Conservation (phyloP, 2,113 vertebrate species). For the Orthochromis malagaraziensis region DNA sequence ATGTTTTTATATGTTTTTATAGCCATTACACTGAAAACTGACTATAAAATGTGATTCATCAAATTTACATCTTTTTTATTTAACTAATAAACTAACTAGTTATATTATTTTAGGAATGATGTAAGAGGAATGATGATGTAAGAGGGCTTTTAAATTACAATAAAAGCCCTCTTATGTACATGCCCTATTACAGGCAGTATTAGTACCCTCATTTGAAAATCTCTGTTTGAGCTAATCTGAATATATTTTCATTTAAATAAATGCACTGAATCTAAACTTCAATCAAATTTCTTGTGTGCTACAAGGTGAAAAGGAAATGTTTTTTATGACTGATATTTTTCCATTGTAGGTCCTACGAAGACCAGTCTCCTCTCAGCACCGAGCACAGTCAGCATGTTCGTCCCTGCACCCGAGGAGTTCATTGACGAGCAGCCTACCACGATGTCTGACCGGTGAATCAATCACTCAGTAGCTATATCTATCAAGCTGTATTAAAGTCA, state of each 20-base stretch:
- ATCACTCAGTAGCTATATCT: not conserved
- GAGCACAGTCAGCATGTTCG: conserved; percentile 97
- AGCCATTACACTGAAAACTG: not conserved
- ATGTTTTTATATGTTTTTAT: not conserved
- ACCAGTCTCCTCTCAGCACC: conserved; percentile 93
- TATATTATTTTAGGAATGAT: not conserved
- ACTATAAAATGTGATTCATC: not conserved
- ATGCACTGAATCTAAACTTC: not conserved
- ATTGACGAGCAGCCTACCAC: conserved; percentile 91
- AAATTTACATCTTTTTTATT: not conserved
- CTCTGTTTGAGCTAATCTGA: not conserved
- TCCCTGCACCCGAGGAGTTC: conserved; percentile 95
- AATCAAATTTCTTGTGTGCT: not conserved
- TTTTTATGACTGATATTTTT: not conserved
- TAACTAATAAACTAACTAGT: too few species aligned
- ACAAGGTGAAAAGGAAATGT: not conserved
- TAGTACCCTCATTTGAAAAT: not conserved
- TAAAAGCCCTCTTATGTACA: not conserved
- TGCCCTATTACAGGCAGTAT: not conserved
- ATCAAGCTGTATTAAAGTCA: not conserved
- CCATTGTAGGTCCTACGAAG: conserved; percentile 83
- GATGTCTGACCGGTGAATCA: conserved; percentile 90
- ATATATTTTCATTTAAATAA: not conserved
- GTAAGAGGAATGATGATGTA: not conserved
- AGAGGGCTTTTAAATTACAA: not conserved